Evolutionary conservation across 53 echinoderm and acorn worm species (phyloP), one percentile per base, ranked within the genome.

Genomic region (Antedon mediterranea): DNA sequence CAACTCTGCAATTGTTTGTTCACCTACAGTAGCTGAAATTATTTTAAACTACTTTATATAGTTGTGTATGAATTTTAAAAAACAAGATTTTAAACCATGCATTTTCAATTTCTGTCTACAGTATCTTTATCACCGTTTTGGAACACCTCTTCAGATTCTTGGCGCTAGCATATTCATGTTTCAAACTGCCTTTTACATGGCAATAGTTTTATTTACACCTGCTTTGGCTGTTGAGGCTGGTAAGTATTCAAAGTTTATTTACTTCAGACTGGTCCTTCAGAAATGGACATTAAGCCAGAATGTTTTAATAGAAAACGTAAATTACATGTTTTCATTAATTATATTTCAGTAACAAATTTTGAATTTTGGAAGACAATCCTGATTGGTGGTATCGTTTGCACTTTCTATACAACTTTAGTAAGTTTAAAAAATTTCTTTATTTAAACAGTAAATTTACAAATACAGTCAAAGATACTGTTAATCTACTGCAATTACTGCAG

Each of bases 161-260:
- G 85, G 87, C 5, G 80, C 91, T 0, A 18, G 43, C 5, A 72
- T 91, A 34, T 91, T 91, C 77, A 88, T 83, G 3, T 34, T 91
- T 3, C 91, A 91, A 72, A 91, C 88, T 4, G 34, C 78, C 28
- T 73, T 91, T 31, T 91, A 88, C 75, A 85, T 91, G 43, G 75
- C 91, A 28, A 85, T 91, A 20, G 91, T 88, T 14, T 75, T 84
- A 3, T 90, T 87, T 71, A 74, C 87, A 31, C 91, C 91, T 28
- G 88, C 91, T 14, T 74, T 91, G 28, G 91, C 91, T 29, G 85
- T 91, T 20, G 85, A 91, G 83, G 85, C 91, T 71, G 90, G 90
- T 90, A 82, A 76, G 72, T 30, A 20, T 8, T 74, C 4, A 37
- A 6, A 6, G 6, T 37, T 4, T 37, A 6, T 37, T 6, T 37